A percentile compares a stretch with the other conserved stretches of the same genome.
Conservation (phyloP, 2,888 invertebrate species). For the Julus scandinavius region DNA sequence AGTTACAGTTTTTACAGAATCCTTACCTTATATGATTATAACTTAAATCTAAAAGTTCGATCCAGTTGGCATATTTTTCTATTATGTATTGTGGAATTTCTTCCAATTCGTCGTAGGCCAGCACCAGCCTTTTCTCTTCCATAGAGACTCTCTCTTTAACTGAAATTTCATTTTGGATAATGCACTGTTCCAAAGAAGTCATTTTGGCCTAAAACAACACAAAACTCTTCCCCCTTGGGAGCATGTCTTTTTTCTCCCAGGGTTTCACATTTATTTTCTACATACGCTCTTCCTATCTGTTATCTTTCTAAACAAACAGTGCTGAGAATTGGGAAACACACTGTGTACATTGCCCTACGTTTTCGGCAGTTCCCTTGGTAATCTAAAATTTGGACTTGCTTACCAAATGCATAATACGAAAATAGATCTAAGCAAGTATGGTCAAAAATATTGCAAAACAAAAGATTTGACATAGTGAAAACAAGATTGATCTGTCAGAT, state of each 20-base stretch:
- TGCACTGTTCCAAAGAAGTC: slow-evolving; percentile 46
- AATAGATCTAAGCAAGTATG: neutral
- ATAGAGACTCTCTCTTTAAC: slow-evolving; percentile 25
- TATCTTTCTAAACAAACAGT: slow-evolving; percentile 7
- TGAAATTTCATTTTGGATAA: slow-evolving; percentile 1
- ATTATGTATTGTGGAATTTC: slow-evolving; percentile 75
- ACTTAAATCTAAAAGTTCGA: slow-evolving; percentile 77
- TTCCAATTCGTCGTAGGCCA: slow-evolving; percentile 77
- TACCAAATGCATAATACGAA: neutral
- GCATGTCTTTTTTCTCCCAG: neutral
- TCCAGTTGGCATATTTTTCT: slow-evolving; percentile 72
- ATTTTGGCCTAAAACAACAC: neutral
- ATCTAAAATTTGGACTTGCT: neutral
- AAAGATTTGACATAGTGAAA: neutral
- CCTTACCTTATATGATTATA: slow-evolving; percentile 77
- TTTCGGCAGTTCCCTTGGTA: neutral
- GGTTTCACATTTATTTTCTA: neutral
- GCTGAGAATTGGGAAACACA: neutral
- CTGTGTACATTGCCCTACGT: neutral
- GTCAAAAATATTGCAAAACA: slow-evolving; percentile 11
- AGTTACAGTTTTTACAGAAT: slow-evolving; percentile 2
- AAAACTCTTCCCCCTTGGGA: neutral
- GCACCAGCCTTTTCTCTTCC: slow-evolving; percentile 69
- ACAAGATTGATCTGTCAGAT: neutral
- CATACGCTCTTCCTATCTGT: neutral